Evolutionary conservation across 2,113 vertebrate genomes (phyloP), one percentile per base, ranked within the genome.

Genomic region (Sitta europaea): DNA sequence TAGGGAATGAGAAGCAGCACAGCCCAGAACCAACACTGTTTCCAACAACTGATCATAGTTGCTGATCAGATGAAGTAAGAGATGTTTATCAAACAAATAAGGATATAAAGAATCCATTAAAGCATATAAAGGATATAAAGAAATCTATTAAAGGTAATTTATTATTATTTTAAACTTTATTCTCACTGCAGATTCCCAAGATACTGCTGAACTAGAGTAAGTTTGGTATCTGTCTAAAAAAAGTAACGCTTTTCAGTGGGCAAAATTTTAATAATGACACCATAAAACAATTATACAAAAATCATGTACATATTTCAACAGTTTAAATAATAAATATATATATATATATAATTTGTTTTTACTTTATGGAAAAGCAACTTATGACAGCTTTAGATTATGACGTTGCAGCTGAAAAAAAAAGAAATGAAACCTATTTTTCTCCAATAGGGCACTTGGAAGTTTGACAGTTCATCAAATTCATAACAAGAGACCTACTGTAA

Each of bases 211-310:
- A 93, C 47, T 7, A 62, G n/a, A 61, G 2, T 40, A 55, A 62
- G 33, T 58, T 47, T 58, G 22, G 17, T 21, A 81, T 54, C 14
- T 14, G 7, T 75, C 78, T 65, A 16, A 84, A 93, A 94, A 85
- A 78, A 31, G 2, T 10, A 92, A 79, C 6, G 1, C 61, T 59
- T 81, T 27, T 50, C 27, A 94, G 78, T 89, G 88, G 74, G 81
- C 68, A 97, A 96, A 97, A 96, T 96, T 96, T 97, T 96, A 97
- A 97, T 97, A 97, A 90, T 92, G 95, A 2, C 45, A 92, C 53
- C 61, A 84, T 85, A 97, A 97, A 98, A 96, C 90, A 97, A 92
- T 88, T 48, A 90, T 97, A 98, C 87, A 98, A 94, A 97, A 97
- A 90, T 93, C 92, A 98, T 95, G 40, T 97, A 95, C 95, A 96